Base-by-base conservation (phyloP, 2,113 vertebrate genomes). In the Gopherus evgoodei region DNA sequence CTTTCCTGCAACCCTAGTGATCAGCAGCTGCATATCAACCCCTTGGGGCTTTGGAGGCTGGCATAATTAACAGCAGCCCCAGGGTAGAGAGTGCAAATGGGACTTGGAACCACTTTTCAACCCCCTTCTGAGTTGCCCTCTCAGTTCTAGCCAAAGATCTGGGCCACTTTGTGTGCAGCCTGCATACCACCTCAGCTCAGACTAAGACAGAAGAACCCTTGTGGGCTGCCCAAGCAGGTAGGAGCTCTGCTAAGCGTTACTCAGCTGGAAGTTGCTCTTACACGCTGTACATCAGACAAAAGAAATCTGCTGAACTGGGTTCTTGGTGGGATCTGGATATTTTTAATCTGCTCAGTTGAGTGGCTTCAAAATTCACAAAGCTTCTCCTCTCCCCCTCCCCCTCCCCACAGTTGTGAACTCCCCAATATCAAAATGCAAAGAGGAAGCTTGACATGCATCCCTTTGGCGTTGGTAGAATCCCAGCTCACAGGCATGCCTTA, bases 401-500 rank as follows among this genome's bases (percentile, higher is more conserved):
- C 31, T 0, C 13, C 8, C 54, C 38, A 0, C 35, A 0, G 59
- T 82, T 14, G 44, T 72, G 16, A 3, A 24, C 56, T 78, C 78
- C 53, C 25, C 14, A 29, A 27, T 42, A 83, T 49, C 8, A 54
- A 75, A 42, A 11, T 1, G 50, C 52, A 1, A 5, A 2, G 44
- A 25, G 81, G 81, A 25, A 19, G 2, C 38, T 22, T 24, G 2
- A 9, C 42, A 27, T 13, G 7, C 14, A 21, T 44, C 54, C 72
- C 84, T 56, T 1, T 16, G 2, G 47, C 0, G 52, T 65, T 52
- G 53, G 49, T 54, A 2, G 84, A 80, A 11, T 31, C 0, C 0
- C 53, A 9, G 0, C 11, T 10, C 1, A 0, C 0, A 29, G 35
- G 29, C 84, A 27, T 8, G 52, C 8, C 57, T 56, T 12, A 35